Base-by-base conservation (phyloP, 1,140 invertebrate species). In the Berghia stephanieae region DNA sequence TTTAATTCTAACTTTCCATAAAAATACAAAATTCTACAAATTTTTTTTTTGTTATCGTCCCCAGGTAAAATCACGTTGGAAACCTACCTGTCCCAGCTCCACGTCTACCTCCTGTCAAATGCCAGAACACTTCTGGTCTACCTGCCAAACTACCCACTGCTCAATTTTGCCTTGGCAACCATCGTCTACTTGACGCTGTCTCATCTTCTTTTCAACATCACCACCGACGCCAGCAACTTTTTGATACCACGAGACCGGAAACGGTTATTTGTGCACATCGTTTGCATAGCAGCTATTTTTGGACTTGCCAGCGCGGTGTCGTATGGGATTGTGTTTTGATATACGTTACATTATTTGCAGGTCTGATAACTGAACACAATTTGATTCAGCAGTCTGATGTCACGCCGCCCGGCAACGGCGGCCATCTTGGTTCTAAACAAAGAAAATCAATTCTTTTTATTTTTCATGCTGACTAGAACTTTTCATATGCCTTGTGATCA, bases 21-120 rank as follows among this genome's bases (percentile, higher is more conserved):
- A n/a, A n/a, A n/a, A n/a, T n/a, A n/a, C n/a, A n/a, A n/a, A n/a
- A n/a, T n/a, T n/a, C 57, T 60, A 8, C 6, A 6, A 60, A 60
- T 10, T 27, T 8, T 60, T n/a, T 46, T 38, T 10, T 73, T 73
- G 21, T 73, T 36, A 6, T 71, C 40, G 6, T n/a, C 21, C 40
- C 8, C 71, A 73, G 74, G 78, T 2, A 86, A 83, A 75, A 85
- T 86, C 13, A 86, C 85, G 1, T 67, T 86, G 34, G 85, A 86
- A 70, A 86, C 85, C 2, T 86, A 86, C 75, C 78, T 86, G 31
- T 83, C 82, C 3, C 85, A 86, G 78, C 80, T 86, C 0, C 85
- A 86, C 69, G 72, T 85, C 13, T 86, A 85, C 42, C 78, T 86
- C 42, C 81, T 84, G 75, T 83, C 83, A 21, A 85, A 86, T 72